Evolutionary conservation across 2,888 invertebrate species (phyloP).

Genomic region (Apotomis betuletana): DNA sequence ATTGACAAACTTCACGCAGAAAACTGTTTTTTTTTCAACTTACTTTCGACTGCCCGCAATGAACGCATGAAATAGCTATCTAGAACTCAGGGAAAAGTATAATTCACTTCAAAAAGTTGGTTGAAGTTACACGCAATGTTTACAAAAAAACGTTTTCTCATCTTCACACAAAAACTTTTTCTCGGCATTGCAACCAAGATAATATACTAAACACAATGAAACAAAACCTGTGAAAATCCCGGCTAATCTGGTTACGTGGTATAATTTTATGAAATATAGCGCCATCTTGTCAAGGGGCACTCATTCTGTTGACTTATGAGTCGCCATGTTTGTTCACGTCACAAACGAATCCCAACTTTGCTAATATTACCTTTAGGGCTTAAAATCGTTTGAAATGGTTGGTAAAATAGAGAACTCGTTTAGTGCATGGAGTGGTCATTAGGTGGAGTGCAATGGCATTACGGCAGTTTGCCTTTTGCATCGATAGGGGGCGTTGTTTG

Average conservation of each 20-base stretch:
- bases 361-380: neutral
- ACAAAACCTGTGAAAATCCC: conserved; percentile 27
- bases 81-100: too few relatives aligned
- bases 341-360: conserved; percentile 10
- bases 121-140: too few relatives aligned
- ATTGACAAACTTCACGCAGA: too few relatives aligned
- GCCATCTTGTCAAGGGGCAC: conserved; percentile 62
- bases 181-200: neutral
- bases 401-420: conserved; percentile 12
- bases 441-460: conserved; percentile 35
- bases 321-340: conserved; percentile 26
- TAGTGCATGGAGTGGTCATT: conserved; percentile 41
- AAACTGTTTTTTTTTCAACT: too few relatives aligned
- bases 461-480: conserved; percentile 24
- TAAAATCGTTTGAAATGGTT: neutral
- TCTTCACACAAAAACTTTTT: neutral
- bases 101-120: too few relatives aligned
- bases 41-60: too few relatives aligned
- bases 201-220: conserved; percentile 16
- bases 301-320: conserved; percentile 62
- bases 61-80: too few relatives aligned
- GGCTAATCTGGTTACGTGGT: conserved; percentile 61
- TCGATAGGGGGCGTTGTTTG: conserved; percentile 29
- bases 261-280: conserved; percentile 64
- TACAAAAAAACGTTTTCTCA: too few relatives aligned